These are phyloP conservation scores for Ceuthmochares aereus DNA, from an alignment of 2,113 vertebrate species.

Conservation along the genomic window DNA sequence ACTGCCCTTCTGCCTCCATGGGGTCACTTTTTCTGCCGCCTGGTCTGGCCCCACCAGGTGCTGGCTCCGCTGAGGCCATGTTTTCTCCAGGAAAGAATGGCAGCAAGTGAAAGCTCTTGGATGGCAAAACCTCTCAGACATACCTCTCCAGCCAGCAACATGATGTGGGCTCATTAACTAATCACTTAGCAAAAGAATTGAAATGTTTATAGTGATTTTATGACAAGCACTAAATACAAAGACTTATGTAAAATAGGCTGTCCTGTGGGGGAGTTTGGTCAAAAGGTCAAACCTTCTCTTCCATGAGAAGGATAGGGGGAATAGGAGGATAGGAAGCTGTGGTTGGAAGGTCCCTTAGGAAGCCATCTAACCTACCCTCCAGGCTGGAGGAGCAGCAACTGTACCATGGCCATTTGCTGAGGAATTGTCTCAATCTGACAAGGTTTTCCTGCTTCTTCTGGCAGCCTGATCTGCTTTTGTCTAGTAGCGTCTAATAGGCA, in stretches of 20 bases:
- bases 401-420: background rate
- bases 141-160: background rate
- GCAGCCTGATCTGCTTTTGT: background rate
- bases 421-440: background rate
- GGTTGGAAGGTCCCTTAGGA: background rate
- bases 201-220: background rate
- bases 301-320: background rate
- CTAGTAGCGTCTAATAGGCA: background rate
- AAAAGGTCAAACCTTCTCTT: background rate
- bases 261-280: background rate
- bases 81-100: background rate
- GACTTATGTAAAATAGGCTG: background rate
- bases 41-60: background rate
- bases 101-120: background rate
- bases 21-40: background rate
- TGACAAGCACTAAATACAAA: background rate
- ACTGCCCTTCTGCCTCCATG: fast-evolving
- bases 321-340: background rate
- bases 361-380: background rate
- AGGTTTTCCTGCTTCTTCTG: background rate
- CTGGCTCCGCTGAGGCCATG: background rate
- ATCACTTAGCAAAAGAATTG: background rate
- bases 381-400: background rate
- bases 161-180: background rate
- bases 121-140: fast-evolving